Evolutionary conservation across 64 coral and sea anemone species (phyloP), one percentile per base, ranked within the genome.

Genomic region (Acropora tenuis): DNA sequence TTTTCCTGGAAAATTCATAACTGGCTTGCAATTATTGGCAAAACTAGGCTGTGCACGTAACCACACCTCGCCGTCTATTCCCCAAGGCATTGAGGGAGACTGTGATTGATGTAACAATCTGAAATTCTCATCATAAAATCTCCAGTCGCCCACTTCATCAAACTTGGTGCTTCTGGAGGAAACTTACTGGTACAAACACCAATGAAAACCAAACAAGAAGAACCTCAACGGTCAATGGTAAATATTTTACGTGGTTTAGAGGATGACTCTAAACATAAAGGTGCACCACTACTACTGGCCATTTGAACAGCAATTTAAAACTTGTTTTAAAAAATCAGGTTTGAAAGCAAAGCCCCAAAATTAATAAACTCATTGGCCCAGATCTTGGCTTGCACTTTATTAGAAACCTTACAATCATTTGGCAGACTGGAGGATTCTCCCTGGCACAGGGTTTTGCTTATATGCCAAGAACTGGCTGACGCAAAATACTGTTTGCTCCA

Each of bases 181-280:
- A 47, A 47, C 42, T 50, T 78, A 78, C 76, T 78, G 4, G 76
- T 78, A 78, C 48, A 78, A 46, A 78, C 76, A 78, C 76, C 76
- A 46, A 78, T 44, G 30, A 78, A 1, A 48, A 78, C 17, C 42
- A 78, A 78, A 78, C 46, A 78, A 78, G 1, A 47, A 78, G 0
- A 47, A 46, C 5, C 42, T 44, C 76, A 48, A n/a, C 6, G 42
- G 6, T 78, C 76, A 48, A 48, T 78, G 30, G 42, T 48, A 50
- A 78, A 47, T 11, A 78, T 1, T 50, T 47, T 78, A 47, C 41
- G 15, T 50, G 42, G 42, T 78, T 78, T 77, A 48, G 76, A 47
- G 2, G 76, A 5, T 16, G 76, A 47, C 42, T 45, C 76, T 17
- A 78, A 47, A 48, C 42, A 46, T 78, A 78, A 78, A 15, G 3